Percentiles rank a stretch among this genome's conserved stretches.
These are phyloP conservation scores for Cromileptes altivelis DNA, from an alignment of 2,113 vertebrate species.

Conservation along the genomic window DNA sequence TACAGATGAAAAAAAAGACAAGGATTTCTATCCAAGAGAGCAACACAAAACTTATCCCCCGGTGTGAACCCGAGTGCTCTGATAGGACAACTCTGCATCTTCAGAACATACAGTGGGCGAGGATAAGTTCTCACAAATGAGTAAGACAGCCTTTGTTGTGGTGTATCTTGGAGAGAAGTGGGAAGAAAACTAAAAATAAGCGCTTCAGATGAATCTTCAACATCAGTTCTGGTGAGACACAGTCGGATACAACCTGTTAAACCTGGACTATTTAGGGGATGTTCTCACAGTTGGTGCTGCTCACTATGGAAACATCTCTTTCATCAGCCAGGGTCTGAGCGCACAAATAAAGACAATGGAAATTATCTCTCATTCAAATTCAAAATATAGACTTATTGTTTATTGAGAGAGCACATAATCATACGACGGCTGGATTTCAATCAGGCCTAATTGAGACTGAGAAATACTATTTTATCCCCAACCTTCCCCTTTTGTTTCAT, in stretches of 20 bases:
- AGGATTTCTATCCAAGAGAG: background rate
- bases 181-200: constrained; percentile 69
- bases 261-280: constrained; percentile 89
- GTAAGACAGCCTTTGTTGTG: constrained; percentile 58
- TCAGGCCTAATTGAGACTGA: constrained; percentile 36
- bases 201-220: constrained; percentile 16
- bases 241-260: constrained; percentile 88
- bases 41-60: constrained; percentile 14
- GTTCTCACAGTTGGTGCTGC: constrained; percentile 88
- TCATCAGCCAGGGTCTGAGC: constrained; percentile 89
- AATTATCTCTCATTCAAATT: constrained; percentile 64
- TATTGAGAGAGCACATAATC: constrained; percentile 28
- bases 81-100: constrained; percentile 13
- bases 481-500: constrained; percentile 45
- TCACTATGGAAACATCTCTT: constrained; percentile 89
- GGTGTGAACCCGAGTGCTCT: background rate
- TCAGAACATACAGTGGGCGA: constrained; percentile 33
- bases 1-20: constrained; percentile 16
- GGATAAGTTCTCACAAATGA: constrained; percentile 43
- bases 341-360: constrained; percentile 49
- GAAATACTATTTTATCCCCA: constrained; percentile 10
- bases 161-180: constrained; percentile 50
- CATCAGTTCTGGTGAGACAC: constrained; percentile 53
- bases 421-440: constrained; percentile 33
- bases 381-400: constrained; percentile 48